Evolutionary conservation across 2,888 invertebrate species (phyloP), one percentile per base, ranked within the genome.

Genomic region (Pollenia griseotomentosa): DNA sequence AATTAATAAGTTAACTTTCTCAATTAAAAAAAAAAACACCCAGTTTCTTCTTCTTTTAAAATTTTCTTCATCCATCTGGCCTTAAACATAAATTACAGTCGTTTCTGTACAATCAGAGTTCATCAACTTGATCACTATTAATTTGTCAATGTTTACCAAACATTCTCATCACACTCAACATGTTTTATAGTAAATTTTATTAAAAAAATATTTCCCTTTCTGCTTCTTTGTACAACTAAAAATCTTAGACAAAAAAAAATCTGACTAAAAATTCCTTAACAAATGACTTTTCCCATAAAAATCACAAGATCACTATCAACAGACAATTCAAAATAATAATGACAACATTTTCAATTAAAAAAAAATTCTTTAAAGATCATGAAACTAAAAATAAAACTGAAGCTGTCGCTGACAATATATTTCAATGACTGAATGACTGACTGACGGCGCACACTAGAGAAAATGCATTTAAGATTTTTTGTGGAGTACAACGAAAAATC

Each of bases 311-410:
- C 79, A 83, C 42, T 73, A 73, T 87, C 81, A 81, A 68, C 86
- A 83, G 77, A 66, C 83, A 83, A 86, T 83, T 77, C 61, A 73
- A 74, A 84, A 87, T 87, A 53, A 87, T 86, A 86, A 84, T 84
- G 83, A 87, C 86, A 87, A 77, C 86, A 77, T 66, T 81, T 87
- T 81, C 73, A 87, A 84, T 78, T 86, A 77, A 78, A 83, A 19
- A 19, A 75, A 83, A 83, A 75, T 42, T 71, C 66, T 51, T 77
- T 11, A 79, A 78, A 65, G 42, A 80, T 57, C 53, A 53, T 65
- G 11, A 40, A 63, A 23, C 55, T 77, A 84, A 79, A 84, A 74
- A 84, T 68, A 79, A 79, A 73, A 33, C 33, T 33, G 33, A 33
- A 33, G 33, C 16, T 53, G 2, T 11, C 48, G 33, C 16, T 53